Conservation (phyloP, 2,888 invertebrate species). For the Gibbula magus region DNA sequence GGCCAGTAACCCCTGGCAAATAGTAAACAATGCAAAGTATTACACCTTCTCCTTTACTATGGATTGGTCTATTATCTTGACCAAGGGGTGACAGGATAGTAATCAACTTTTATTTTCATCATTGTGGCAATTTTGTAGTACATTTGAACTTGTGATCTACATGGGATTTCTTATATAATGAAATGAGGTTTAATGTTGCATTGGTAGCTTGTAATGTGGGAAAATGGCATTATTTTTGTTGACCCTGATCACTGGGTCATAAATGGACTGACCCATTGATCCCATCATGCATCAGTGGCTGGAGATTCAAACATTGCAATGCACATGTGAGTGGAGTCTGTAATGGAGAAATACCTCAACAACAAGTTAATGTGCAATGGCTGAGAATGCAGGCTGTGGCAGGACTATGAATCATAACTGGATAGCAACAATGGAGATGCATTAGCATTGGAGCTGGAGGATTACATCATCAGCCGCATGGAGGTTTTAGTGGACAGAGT, state of each 20-base stretch:
- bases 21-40: background rate
- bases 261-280: background rate
- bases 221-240: too few species aligned
- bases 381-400: background rate
- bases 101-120: too few species aligned
- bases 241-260: too few species aligned
- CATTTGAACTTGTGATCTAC: too few species aligned
- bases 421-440: background rate
- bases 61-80: background rate
- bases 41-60: background rate
- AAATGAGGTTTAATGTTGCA: too few species aligned
- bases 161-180: too few species aligned
- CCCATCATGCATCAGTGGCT: conserved; percentile 1
- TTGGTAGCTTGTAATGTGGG: too few species aligned
- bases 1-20: conserved; percentile 3
- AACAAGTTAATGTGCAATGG: background rate
- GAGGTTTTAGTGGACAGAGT: background rate
- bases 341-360: background rate
- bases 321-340: background rate
- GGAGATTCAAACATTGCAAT: conserved; percentile 7
- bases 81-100: background rate
- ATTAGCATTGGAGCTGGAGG: background rate
- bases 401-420: background rate
- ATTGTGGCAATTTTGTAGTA: too few species aligned
- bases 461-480: background rate